Base-by-base conservation (phyloP, 2,113 vertebrate genomes). In the Ameiurus melas region DNA sequence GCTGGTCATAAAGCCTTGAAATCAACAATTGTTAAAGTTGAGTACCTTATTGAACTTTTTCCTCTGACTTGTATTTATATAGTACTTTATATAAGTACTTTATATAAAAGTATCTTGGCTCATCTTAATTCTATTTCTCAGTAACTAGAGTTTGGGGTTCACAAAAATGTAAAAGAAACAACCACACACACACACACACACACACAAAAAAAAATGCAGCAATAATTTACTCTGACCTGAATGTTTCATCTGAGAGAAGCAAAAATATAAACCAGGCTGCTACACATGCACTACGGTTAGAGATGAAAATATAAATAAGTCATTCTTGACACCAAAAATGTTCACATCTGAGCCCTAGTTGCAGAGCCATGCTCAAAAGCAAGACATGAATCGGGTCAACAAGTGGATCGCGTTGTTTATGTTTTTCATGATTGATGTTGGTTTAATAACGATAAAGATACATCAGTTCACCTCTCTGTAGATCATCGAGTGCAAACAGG, bases 211-310 rank as follows among this genome's bases (percentile, higher is more conserved):
- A 30, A 17, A 33, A 27, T n/a, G 22, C 68, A 83, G 85, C 57
- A 89, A 86, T 89, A 66, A 84, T 83, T 89, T 89, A 78, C 58
- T 78, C 68, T 86, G 88, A 73, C 85, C 79, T 84, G 68, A 86
- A 83, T 89, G 85, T 64, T 86, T 89, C 88, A 88, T 68, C 82
- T 85, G 43, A 51, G 66, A 83, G 86, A 58, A 47, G 80, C n/a
- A 16, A 33, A 78, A 68, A 70, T 85, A 79, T 85, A 80, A 85
- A 79, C 83, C 87, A 88, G 83, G 51, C 77, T 79, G 83, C 53
- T 79, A 51, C 60, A 2, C 55, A 58, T 58, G 83, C 84, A 83
- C 83, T 68, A 82, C 64, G 55, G 79, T 82, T 58, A 60, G n/a
- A 83, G 86, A 84, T 12, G 22, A 64, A 70, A 78, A 85, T 57